A percentile compares a stretch with the other conserved stretches of the same genome.
phyloP scores from a whole-genome alignment of 2,113 vertebrate species.

The Nettapus auritus region DNA sequence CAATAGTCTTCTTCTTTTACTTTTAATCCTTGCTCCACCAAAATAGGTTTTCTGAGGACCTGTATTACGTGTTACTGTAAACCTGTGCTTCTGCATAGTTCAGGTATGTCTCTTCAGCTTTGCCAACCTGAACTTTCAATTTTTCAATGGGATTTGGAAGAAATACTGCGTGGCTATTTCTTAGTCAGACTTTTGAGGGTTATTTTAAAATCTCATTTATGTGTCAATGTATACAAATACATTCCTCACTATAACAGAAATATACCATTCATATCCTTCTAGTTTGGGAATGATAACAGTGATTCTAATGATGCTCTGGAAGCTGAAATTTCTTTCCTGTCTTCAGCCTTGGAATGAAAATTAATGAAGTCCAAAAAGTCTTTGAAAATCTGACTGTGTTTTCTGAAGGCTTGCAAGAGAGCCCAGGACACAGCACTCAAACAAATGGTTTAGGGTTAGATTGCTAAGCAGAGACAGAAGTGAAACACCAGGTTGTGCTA shows the following conservation, averaged over 20 bases:
- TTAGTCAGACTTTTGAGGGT: background rate
- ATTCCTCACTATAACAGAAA: background rate
- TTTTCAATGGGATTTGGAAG: background rate
- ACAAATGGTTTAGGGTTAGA: background rate
- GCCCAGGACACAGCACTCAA: background rate
- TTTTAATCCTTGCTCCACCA: background rate
- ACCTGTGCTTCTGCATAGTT: background rate
- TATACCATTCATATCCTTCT: background rate
- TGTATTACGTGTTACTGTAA: background rate
- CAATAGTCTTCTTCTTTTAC: background rate
- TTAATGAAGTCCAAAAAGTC: background rate
- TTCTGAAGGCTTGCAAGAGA: background rate
- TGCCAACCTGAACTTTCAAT: background rate
- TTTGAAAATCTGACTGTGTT: background rate
- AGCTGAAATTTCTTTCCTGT: background rate
- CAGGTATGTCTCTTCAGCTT: background rate
- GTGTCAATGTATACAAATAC: background rate
- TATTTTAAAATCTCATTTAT: background rate
- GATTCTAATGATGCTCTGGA: conserved; percentile 1
- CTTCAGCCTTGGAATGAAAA: background rate
- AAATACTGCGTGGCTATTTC: background rate
- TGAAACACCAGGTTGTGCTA: background rate
- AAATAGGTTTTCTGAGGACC: background rate
- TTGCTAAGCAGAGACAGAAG: background rate
- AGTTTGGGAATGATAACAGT: background rate